Conservation (phyloP, 2,888 invertebrate species). For the Drosophila prostipennis region DNA sequence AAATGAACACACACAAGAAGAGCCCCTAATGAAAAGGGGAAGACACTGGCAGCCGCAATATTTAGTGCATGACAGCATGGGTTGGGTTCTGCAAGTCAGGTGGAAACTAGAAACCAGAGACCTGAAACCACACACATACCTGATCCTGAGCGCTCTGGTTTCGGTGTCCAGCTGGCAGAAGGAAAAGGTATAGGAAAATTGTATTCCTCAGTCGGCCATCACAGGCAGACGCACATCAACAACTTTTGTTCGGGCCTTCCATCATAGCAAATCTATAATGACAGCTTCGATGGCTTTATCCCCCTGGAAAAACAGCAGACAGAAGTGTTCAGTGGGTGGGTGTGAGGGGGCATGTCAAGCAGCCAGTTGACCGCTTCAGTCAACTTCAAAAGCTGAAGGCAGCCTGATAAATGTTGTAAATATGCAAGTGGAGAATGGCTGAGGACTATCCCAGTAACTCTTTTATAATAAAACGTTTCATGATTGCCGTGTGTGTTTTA, state of each 20-base stretch:
- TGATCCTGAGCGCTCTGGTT: neutral
- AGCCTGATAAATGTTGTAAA: conserved; percentile 65
- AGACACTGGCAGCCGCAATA: conserved; percentile 62
- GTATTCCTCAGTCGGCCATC: conserved; percentile 3
- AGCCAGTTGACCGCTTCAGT: conserved; percentile 55
- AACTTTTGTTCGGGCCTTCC: conserved; percentile 62
- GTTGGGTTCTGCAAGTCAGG: neutral
- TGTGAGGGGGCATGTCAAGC: conserved; percentile 33
- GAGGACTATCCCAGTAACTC: conserved; percentile 35
- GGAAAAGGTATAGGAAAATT: conserved; percentile 5
- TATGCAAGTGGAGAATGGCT: conserved; percentile 48
- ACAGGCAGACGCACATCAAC: conserved; percentile 49
- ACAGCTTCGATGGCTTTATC: conserved; percentile 58
- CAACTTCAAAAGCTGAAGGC: conserved; percentile 41
- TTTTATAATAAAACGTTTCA: conserved; percentile 70
- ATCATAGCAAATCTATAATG: conserved; percentile 75
- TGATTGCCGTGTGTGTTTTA: conserved; percentile 70
- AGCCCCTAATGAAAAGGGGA: conserved; percentile 64
- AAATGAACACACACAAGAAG: conserved; percentile 9
- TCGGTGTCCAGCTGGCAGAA: conserved; percentile 6
- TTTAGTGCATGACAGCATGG: conserved; percentile 65
- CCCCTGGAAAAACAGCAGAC: conserved; percentile 15
- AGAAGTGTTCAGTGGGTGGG: neutral
- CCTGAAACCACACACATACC: conserved; percentile 1
- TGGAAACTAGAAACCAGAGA: conserved; percentile 3